Percentiles rank a stretch among this genome's conserved stretches.
Conservation (phyloP, 2,888 invertebrate genomes). For the Eurois occulta region DNA sequence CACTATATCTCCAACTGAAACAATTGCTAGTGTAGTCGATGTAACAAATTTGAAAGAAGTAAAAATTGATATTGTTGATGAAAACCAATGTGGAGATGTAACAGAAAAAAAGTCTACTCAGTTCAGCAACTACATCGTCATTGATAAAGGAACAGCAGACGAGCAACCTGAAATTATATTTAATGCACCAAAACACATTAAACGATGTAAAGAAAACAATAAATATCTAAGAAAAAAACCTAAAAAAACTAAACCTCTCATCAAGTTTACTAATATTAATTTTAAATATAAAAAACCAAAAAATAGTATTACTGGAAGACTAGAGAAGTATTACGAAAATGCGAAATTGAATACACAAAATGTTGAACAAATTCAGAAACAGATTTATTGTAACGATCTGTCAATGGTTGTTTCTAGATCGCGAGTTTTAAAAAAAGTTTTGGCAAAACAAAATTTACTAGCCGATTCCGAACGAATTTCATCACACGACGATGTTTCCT, state of each 20-base stretch:
- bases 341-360: slow-evolving; percentile 59
- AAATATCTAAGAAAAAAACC: slow-evolving; percentile 57
- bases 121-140: slow-evolving; percentile 42
- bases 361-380: slow-evolving; percentile 64
- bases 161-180: slow-evolving; percentile 68
- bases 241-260: slow-evolving; percentile 66
- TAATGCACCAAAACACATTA: slow-evolving; percentile 62
- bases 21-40: slow-evolving; percentile 40
- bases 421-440: slow-evolving; percentile 72
- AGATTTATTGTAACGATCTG: slow-evolving; percentile 66
- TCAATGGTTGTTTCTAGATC: slow-evolving; percentile 71
- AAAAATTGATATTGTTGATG: slow-evolving; percentile 59
- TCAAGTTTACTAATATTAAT: slow-evolving; percentile 68
- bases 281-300: slow-evolving; percentile 73
- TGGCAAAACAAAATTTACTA: slow-evolving; percentile 76
- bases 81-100: slow-evolving; percentile 59
- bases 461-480: slow-evolving; percentile 57
- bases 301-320: slow-evolving; percentile 58
- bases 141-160: slow-evolving; percentile 47
- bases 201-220: slow-evolving; percentile 49
- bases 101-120: slow-evolving; percentile 43
- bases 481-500: slow-evolving; percentile 41
- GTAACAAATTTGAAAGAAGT: slow-evolving; percentile 48
- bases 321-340: slow-evolving; percentile 70
- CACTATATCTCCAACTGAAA: slow-evolving; percentile 51